Evolutionary conservation across 2,113 vertebrate species (phyloP).

Genomic region (Regulus satrapa): DNA sequence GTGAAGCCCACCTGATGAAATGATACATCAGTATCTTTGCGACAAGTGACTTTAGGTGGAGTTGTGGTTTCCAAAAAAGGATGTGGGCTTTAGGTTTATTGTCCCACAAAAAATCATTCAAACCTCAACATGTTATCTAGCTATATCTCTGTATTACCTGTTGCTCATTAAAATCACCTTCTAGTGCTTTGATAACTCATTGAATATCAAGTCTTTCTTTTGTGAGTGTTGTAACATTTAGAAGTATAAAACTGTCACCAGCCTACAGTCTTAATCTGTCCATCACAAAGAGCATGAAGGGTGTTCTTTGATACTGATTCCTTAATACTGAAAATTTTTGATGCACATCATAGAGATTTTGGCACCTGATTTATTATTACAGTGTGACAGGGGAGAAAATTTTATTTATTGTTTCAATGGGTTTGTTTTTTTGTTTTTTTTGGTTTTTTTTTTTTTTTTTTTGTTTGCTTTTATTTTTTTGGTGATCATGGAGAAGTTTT

Average conservation of each 20-base stretch:
- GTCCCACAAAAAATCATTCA: neutral
- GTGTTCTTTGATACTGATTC: neutral
- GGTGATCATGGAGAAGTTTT: neutral
- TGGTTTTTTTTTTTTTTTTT: no score
- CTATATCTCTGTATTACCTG: neutral
- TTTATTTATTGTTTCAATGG: neutral
- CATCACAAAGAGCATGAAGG: rapidly evolving
- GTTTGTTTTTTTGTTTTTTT: neutral
- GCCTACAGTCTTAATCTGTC: neutral
- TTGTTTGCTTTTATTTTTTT: neutral
- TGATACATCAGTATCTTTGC: neutral
- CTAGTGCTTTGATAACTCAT: neutral
- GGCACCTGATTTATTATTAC: neutral
- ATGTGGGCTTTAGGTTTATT: neutral
- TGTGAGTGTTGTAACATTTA: neutral
- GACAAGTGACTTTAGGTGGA: neutral
- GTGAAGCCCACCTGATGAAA: neutral
- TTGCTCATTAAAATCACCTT: neutral
- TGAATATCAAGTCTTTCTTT: neutral
- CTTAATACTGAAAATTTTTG: neutral
- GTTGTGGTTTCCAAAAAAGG: neutral
- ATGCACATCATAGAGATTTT: neutral
- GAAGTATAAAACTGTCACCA: neutral
- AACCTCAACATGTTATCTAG: neutral
- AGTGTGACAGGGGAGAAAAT: neutral